phyloP scores from a whole-genome alignment of 2,113 vertebrate genomes.

The Gambusia affinis region DNA sequence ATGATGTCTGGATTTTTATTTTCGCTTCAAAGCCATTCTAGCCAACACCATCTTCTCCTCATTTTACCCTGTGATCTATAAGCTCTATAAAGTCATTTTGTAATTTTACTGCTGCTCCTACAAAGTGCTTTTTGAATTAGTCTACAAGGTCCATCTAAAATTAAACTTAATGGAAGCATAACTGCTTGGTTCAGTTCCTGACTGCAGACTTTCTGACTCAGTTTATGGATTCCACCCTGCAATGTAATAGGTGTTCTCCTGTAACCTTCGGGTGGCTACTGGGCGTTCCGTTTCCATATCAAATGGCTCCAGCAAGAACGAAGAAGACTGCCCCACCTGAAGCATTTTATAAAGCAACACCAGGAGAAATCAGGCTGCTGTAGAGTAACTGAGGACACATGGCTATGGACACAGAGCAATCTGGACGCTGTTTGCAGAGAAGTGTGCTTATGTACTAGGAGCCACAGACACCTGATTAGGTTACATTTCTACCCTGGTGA shows the following conservation, averaged over 20 bases:
- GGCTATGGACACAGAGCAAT: conserved; percentile 25
- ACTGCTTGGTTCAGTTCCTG: conserved; percentile 21
- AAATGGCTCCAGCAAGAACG: background rate
- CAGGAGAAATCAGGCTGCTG: conserved; percentile 21
- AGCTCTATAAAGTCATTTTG: background rate
- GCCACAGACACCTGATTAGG: conserved; percentile 67
- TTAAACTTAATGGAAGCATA: conserved; percentile 7
- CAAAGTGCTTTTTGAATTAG: background rate
- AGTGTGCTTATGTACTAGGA: conserved; percentile 26
- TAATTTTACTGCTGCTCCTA: background rate
- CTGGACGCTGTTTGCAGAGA: conserved; percentile 25
- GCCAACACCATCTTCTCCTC: background rate
- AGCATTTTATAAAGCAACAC: conserved; percentile 6
- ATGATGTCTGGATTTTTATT: background rate
- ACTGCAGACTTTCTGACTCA: conserved; percentile 12
- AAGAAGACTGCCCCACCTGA: conserved; percentile 6
- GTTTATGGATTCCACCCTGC: conserved; percentile 17
- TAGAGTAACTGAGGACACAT: background rate
- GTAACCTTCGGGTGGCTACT: conserved; percentile 15
- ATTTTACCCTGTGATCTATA: background rate
- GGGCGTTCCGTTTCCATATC: conserved; percentile 8
- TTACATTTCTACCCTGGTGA: conserved; percentile 74
- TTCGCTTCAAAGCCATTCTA: conserved; percentile 1
- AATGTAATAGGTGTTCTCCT: conserved; percentile 19
- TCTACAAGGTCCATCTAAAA: background rate